Conservation (phyloP, 1,140 invertebrate species). For the Drosophila baimaii region DNA sequence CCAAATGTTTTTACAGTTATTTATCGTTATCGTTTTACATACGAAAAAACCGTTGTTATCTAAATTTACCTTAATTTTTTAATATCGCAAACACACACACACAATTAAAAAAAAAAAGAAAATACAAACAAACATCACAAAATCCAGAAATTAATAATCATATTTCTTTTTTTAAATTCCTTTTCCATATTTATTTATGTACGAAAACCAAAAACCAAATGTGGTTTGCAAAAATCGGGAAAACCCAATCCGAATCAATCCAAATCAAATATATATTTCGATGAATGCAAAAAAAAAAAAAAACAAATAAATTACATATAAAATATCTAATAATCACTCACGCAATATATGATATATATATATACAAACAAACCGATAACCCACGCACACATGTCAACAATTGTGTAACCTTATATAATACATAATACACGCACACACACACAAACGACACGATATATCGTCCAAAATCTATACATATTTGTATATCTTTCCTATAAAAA, state of each 20-base stretch:
- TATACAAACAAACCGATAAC: conserved; percentile 18
- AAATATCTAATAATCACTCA: conserved; percentile 66
- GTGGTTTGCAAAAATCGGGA: conserved; percentile 79
- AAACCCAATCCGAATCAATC: conserved; percentile 77
- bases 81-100: conserved; percentile 25
- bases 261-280: conserved; percentile 66
- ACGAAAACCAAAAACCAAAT: conserved; percentile 84
- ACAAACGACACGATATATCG: conserved; percentile 18
- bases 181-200: conserved; percentile 84
- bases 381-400: conserved; percentile 60
- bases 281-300: conserved; percentile 75
- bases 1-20: conserved; percentile 37
- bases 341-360: conserved; percentile 60
- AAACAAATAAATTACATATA: conserved; percentile 57
- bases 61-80: conserved; percentile 20
- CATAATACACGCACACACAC: conserved; percentile 11
- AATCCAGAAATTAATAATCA: conserved; percentile 84
- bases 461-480: conserved; percentile 32
- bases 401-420: conserved; percentile 59
- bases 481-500: conserved; percentile 25
- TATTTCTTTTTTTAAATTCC: conserved; percentile 84
- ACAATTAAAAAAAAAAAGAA: conserved; percentile 43
- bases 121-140: conserved; percentile 54
- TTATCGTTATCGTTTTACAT: conserved; percentile 43
- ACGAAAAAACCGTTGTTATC: conserved; percentile 15